These are phyloP conservation scores for Phrynocephalus guinanensis DNA, from an alignment of 2,797 vertebrate species.

Conservation along the genomic window DNA sequence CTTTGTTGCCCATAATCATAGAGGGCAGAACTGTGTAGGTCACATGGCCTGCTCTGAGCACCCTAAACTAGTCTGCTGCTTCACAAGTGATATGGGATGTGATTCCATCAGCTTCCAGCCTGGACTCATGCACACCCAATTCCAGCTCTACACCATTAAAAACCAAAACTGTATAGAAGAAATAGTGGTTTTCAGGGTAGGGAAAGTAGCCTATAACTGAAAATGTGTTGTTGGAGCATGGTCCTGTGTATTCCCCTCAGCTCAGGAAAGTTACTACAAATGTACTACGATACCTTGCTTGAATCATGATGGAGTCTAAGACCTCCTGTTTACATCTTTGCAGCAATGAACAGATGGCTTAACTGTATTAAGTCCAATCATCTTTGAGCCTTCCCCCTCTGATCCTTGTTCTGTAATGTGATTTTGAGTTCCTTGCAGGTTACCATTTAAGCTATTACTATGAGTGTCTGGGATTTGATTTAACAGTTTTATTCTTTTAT, in stretches of 20 bases:
- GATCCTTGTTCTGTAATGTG: constrained; percentile 34
- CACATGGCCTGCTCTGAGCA: no score
- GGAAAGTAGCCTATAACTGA: not conserved
- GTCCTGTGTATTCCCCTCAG: not conserved
- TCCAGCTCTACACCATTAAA: not conserved
- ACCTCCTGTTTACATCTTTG: constrained; percentile 22
- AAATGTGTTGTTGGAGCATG: not conserved
- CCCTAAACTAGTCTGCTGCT: no score
- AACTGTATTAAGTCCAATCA: constrained; percentile 29
- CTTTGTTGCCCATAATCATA: not conserved
- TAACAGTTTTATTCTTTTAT: constrained; percentile 20
- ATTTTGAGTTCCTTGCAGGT: constrained; percentile 36
- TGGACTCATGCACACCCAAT: no score
- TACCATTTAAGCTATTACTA: constrained; percentile 22
- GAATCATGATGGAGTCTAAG: not conserved
- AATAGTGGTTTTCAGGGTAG: not conserved
- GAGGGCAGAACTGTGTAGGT: no score
- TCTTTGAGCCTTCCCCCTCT: constrained; percentile 11
- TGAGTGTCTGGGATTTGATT: constrained; percentile 22
- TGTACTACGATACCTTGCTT: not conserved
- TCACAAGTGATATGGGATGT: no score
- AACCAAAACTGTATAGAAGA: not conserved
- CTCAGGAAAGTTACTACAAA: not conserved
- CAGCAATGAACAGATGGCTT: constrained; percentile 37
- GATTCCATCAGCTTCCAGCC: no score